phyloP scores from a whole-genome alignment of 2,888 invertebrate genomes.

The Magallana nippona region DNA sequence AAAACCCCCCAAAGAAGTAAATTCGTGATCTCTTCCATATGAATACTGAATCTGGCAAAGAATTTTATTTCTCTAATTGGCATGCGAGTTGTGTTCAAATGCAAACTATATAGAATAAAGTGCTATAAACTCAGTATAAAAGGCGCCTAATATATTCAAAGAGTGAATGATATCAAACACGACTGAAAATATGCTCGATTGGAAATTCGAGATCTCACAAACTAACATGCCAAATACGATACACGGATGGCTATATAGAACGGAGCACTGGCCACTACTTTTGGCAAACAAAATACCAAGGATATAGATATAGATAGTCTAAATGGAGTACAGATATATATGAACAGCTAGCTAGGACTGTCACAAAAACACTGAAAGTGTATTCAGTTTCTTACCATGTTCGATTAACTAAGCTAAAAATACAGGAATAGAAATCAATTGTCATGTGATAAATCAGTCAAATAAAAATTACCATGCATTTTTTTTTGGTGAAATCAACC shows the following conservation, averaged over 20 bases:
- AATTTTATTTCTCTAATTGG: not conserved
- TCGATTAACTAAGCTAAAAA: slow-evolving; percentile 66
- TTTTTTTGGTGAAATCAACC: not conserved
- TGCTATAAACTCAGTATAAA: not conserved
- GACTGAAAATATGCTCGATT: not conserved
- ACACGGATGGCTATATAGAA: slow-evolving; percentile 1
- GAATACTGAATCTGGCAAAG: too few species aligned
- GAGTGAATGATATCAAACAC: not conserved
- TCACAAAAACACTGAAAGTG: not conserved
- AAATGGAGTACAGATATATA: not conserved
- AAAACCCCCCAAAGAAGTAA: too few species aligned
- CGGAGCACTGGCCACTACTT: not conserved
- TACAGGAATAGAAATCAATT: slow-evolving; percentile 15
- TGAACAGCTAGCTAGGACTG: not conserved
- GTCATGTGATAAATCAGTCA: not conserved
- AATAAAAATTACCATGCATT: not conserved
- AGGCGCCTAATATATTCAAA: not conserved
- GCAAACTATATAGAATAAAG: slow-evolving; percentile 3
- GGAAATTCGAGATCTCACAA: not conserved
- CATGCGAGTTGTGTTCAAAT: not conserved
- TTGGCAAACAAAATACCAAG: slow-evolving; percentile 21
- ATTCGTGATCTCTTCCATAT: too few species aligned
- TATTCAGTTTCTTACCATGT: slow-evolving; percentile 66
- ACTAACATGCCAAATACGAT: not conserved
- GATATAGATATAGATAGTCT: not conserved